Evolutionary conservation across 2,888 invertebrate species (phyloP), one percentile per base, ranked within the genome.

Genomic region (Meandrusa payeni): DNA sequence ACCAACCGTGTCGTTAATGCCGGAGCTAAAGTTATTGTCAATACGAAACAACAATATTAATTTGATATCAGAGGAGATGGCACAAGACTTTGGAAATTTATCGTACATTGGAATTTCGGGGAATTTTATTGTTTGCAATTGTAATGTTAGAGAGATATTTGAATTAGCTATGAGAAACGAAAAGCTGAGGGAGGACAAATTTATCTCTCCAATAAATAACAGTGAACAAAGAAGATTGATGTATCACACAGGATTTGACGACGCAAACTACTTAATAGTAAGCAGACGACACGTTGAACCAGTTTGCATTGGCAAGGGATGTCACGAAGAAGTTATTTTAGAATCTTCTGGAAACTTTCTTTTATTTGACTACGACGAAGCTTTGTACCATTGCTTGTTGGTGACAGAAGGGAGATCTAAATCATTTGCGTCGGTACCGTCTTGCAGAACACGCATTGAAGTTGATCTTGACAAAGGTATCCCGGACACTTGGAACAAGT

Each of bases 51-150:
- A 92, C 42, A 90, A 87, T 15, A 79, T 92, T 4, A 90, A 89
- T 34, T 55, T 90, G 3, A 72, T 93, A 3, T 81, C 90, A 0
- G 64, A 75, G 6, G 81, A 83, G 22, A 92, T 93, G 90, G 58
- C 90, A 0, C 51, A 64, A 6, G 92, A 93, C 51, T 74, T 92
- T 3, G 58, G 69, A 0, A 52, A 68, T 0, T 45, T 91, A 0
- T 59, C 76, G 0, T 88, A 80, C 41, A 46, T 93, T 0, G 86
- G 83, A 0, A 36, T 93, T 0, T 82, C 89, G 0, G 77, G 76
- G 0, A 93, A 93, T 56, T 85, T 86, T 3, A 85, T 92, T 10
- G 71, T 90, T 0, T 93, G 93, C 55, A 89, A 89, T 37, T 91
- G 92, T 46, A 65, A 82, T 2, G 61, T 88, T 0, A 78, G 87